These are phyloP conservation scores for Aporophyla lueneburgensis DNA, from an alignment of 2,888 invertebrate species.

Conservation along the genomic window DNA sequence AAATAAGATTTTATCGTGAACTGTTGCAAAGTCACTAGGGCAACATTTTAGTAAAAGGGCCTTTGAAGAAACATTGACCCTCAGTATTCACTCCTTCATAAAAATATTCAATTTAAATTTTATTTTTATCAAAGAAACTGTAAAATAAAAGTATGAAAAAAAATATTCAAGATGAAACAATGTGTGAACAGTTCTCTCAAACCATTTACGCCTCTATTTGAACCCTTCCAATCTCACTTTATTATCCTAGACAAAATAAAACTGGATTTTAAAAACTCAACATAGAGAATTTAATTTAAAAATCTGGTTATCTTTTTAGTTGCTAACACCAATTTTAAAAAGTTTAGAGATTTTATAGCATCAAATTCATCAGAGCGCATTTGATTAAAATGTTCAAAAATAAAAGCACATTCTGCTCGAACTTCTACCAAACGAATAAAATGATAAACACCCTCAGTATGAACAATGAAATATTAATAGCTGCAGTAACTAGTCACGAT, in stretches of 20 bases:
- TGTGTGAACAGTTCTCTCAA: conserved; percentile 20
- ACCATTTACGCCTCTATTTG: conserved; percentile 1
- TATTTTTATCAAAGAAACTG: neutral
- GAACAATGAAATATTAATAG: conserved; percentile 34
- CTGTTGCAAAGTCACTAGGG: conserved; percentile 19
- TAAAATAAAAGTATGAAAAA: conserved; percentile 1
- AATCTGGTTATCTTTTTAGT: conserved; percentile 19
- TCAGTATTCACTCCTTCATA: neutral
- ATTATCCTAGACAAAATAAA: conserved; percentile 13
- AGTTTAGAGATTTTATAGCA: neutral
- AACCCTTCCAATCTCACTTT: conserved; percentile 18
- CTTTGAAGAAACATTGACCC: conserved; percentile 23
- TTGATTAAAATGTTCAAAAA: conserved; percentile 27
- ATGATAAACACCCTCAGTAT: neutral
- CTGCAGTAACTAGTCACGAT: conserved; percentile 10
- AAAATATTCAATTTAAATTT: conserved; percentile 14
- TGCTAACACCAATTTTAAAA: conserved; percentile 4
- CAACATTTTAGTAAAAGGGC: neutral
- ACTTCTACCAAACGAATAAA: conserved; percentile 1
- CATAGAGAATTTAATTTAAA: conserved; percentile 5
- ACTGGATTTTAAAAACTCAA: neutral
- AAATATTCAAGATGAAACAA: conserved; percentile 31
- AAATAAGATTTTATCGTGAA: neutral
- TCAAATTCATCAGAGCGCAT: conserved; percentile 6
- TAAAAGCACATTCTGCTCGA: neutral